Conservation (phyloP, 2,888 invertebrate genomes). For the Troglohyphantes excavatus region DNA sequence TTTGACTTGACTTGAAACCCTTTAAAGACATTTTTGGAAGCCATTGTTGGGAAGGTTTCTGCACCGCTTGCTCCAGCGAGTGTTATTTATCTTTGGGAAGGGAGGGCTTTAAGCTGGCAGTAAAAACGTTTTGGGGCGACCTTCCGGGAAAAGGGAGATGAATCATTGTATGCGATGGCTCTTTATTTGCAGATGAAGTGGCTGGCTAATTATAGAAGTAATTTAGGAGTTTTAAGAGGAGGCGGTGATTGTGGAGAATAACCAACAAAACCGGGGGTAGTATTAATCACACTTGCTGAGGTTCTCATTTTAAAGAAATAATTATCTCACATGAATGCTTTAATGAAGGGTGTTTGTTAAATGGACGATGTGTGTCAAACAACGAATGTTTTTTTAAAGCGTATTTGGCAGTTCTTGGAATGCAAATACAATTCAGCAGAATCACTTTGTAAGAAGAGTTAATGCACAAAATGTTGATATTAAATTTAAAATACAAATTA, state of each 20-base stretch:
- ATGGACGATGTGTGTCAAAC: no score
- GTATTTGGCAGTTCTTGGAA: no score
- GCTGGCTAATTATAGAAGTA: slow-evolving; percentile 71
- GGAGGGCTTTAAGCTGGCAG: slow-evolving; percentile 53
- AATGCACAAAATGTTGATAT: no score
- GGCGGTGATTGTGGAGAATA: not conserved
- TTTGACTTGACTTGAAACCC: slow-evolving; percentile 76
- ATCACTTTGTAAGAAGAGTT: no score
- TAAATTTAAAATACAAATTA: no score
- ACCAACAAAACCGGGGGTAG: not conserved
- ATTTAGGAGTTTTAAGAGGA: slow-evolving; percentile 38
- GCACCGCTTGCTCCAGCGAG: slow-evolving; percentile 52
- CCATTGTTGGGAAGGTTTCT: slow-evolving; percentile 54
- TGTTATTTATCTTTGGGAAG: slow-evolving; percentile 77
- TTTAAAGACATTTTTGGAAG: slow-evolving; percentile 65
- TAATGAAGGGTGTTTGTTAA: no score
- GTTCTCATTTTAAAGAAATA: not conserved
- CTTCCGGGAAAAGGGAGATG: not conserved
- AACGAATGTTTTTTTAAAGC: no score
- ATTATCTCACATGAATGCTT: not conserved
- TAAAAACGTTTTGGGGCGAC: slow-evolving; percentile 65
- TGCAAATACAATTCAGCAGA: no score
- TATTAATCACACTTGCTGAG: not conserved
- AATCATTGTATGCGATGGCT: not conserved
- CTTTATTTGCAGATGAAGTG: slow-evolving; percentile 70